phyloP scores from a whole-genome alignment of 2,888 invertebrate species.

The Nephrotoma appendiculata region DNA sequence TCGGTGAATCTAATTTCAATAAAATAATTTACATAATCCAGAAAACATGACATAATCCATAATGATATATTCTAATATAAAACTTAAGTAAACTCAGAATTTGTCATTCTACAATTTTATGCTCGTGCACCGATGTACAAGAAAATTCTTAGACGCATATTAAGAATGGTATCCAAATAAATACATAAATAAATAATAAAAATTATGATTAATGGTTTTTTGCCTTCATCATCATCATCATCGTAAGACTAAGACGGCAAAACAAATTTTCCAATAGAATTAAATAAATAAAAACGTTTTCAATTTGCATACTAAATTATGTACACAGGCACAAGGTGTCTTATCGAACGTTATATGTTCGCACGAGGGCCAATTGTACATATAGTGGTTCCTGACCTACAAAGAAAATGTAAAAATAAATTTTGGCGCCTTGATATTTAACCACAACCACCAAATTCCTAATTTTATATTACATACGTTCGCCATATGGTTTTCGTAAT shows the following conservation, averaged over 20 bases:
- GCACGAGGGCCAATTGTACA: neutral
- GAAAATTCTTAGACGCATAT: neutral
- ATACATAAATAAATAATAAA: neutral
- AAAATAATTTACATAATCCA: neutral
- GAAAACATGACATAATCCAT: neutral
- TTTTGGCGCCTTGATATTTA: neutral
- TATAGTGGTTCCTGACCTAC: neutral
- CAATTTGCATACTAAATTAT: neutral
- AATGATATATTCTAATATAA: neutral
- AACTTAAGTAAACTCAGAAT: neutral
- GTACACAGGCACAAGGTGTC: neutral
- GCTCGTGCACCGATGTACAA: neutral
- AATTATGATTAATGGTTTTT: neutral
- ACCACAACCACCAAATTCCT: neutral
- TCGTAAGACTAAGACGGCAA: neutral
- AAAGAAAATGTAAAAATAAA: neutral
- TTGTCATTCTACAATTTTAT: neutral
- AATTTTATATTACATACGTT: neutral
- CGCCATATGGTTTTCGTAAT: neutral
- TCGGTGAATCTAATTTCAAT: neutral
- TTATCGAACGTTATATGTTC: neutral
- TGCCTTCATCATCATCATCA: neutral
- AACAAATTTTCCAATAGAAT: neutral
- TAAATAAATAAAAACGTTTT: neutral
- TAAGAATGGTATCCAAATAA: neutral